phyloP scores from a whole-genome alignment of 2,113 vertebrate genomes.

The Oreochromis niloticus region DNA sequence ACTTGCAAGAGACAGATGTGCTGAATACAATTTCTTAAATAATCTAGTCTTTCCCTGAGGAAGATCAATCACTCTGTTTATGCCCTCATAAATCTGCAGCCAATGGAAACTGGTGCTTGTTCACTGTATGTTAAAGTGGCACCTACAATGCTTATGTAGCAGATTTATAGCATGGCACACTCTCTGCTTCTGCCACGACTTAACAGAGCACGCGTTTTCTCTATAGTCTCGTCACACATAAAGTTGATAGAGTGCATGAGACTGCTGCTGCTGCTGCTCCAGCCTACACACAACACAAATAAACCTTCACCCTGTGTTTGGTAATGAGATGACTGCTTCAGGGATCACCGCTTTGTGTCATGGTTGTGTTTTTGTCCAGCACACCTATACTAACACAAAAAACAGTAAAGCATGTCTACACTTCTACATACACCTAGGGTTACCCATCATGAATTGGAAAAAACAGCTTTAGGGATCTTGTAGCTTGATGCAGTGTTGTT shows the following conservation, averaged over 20 bases:
- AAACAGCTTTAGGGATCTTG: not conserved
- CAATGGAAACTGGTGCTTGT: not conserved
- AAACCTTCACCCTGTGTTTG: not conserved
- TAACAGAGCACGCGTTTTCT: not conserved
- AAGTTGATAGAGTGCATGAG: not conserved
- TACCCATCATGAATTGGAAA: not conserved
- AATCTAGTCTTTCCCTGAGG: not conserved
- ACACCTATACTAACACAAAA: not conserved
- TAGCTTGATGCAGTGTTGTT: not conserved
- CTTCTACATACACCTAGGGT: not conserved
- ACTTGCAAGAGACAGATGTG: not conserved
- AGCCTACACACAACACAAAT: not conserved
- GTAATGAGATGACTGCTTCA: not conserved
- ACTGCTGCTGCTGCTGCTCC: not conserved
- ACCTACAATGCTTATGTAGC: not conserved
- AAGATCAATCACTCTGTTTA: not conserved
- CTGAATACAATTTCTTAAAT: not conserved
- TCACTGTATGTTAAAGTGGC: conserved; percentile 12
- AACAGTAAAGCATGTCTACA: not conserved
- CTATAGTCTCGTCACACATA: not conserved
- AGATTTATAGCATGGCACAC: conserved; percentile 9
- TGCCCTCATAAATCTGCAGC: conserved; percentile 22
- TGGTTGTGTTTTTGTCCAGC: not conserved
- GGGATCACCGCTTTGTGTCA: conserved; percentile 8
- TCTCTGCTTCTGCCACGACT: not conserved